Evolutionary conservation across 2,797 vertebrate species (phyloP), one percentile per base, ranked within the genome.

Genomic region (Chelonia mydas): DNA sequence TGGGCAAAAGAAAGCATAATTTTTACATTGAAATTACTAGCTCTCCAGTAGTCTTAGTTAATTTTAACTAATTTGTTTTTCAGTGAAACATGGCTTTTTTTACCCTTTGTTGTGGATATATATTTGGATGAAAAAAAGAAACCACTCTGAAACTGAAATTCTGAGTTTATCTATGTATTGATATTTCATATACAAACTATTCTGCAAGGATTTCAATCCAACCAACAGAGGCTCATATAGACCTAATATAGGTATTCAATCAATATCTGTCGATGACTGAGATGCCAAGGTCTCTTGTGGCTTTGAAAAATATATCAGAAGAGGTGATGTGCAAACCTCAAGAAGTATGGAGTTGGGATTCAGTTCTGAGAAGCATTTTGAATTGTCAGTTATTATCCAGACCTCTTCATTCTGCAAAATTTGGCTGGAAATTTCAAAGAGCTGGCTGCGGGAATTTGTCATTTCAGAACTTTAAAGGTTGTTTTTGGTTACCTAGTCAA

Each of bases 51-150:
- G 51, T 4, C 5, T 92, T 1, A 45, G 25, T 27, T 55, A 28
- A 19, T 65, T 88, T 93, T 89, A 90, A 87, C 6, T 50, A 90
- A 84, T 41, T 3, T 83, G 91, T 89, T 81, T 86, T 50, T 89
- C 57, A 88, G 86, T 88, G 65, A 94, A 61, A 74, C 53, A 82
- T 13, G 0, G 5, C 1, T 72, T 83, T 83, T 83, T 5, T 83
- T 86, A 4, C 1, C 81, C 78, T 81, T 83, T 79, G 61, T 2
- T n/a, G 27, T 41, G 50, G 86, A 79, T 2, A 85, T 81, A 81
- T 77, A 81, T 79, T 93, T 80, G 88, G 6, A 51, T 51, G 4
- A 6, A 49, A 94, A 89, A 72, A 25, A 37, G 37, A 9, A n/a
- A 50, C 82, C 45, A 88, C 85, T 81, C 0, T 50, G 16, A 45